phyloP scores from a whole-genome alignment of 2,113 vertebrate genomes.

The Eolophus roseicapilla region DNA sequence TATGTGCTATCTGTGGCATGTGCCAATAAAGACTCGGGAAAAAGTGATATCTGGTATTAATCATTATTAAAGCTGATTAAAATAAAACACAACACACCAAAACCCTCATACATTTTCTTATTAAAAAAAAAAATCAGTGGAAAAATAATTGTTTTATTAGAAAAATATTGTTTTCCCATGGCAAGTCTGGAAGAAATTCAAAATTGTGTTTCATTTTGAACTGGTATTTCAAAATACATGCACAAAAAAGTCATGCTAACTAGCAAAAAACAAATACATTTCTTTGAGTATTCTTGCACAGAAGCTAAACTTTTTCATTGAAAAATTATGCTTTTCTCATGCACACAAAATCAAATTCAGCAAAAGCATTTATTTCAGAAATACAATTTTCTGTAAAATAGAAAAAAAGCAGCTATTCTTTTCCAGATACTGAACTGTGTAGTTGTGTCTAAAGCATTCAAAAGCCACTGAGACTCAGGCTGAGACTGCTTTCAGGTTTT shows the following conservation, averaged over 20 bases:
- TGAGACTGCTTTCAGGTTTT: neutral
- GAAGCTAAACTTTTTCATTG: neutral
- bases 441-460: neutral
- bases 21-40: neutral
- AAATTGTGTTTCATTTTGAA: neutral
- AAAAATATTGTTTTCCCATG: neutral
- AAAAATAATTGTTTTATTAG: neutral
- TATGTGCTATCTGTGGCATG: neutral
- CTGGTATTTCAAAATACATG: neutral
- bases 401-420: neutral
- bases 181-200: neutral
- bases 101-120: neutral
- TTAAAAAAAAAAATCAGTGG: neutral
- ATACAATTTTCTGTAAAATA: neutral
- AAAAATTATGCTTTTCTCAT: neutral
- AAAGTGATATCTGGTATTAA: constrained; percentile 26
- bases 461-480: neutral
- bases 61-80: constrained; percentile 35
- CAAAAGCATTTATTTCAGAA: neutral
- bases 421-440: neutral
- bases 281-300: neutral
- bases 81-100: neutral
- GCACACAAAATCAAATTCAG: neutral
- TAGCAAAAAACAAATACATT: neutral
- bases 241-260: neutral